Conservation (phyloP, 2,113 vertebrate genomes). For the Prietella phreatophila region DNA sequence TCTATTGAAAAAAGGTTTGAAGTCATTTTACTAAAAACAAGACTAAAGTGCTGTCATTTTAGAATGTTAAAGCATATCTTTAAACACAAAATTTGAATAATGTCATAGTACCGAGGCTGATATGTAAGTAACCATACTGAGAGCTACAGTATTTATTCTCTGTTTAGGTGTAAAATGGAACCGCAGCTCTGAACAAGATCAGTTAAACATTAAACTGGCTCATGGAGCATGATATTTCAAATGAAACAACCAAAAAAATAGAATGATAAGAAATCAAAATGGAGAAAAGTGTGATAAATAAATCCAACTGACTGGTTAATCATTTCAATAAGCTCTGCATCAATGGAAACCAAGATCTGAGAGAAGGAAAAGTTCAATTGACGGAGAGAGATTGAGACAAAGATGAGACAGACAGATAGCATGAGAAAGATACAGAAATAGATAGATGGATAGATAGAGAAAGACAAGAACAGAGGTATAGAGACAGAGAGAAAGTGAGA, state of each 20-base stretch:
- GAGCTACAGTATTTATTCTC: not conserved
- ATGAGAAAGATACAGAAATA: not conserved
- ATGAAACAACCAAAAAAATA: not conserved
- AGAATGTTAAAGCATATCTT: not conserved
- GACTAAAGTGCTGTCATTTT: not conserved
- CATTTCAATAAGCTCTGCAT: not conserved
- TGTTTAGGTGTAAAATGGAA: not conserved
- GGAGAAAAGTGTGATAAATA: conserved; percentile 1
- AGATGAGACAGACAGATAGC: not conserved
- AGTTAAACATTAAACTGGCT: not conserved
- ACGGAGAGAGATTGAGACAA: not conserved
- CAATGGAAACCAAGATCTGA: not conserved
- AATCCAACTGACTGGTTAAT: conserved; percentile 7
- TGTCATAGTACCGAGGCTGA: not conserved
- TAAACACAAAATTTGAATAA: not conserved
- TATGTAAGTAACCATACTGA: not conserved
- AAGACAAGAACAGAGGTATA: conserved; percentile 4
- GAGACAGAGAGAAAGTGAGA: not conserved
- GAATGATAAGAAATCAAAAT: not conserved
- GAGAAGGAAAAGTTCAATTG: not conserved
- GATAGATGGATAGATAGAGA: not conserved
- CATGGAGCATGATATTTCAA: not conserved
- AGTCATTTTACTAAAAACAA: not conserved
- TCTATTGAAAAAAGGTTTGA: not conserved
- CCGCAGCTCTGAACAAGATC: not conserved